A percentile compares a stretch with the other conserved stretches of the same genome.
These are phyloP conservation scores for Diplolepis rosae DNA, from an alignment of 2,888 invertebrate species.

Conservation along the genomic window DNA sequence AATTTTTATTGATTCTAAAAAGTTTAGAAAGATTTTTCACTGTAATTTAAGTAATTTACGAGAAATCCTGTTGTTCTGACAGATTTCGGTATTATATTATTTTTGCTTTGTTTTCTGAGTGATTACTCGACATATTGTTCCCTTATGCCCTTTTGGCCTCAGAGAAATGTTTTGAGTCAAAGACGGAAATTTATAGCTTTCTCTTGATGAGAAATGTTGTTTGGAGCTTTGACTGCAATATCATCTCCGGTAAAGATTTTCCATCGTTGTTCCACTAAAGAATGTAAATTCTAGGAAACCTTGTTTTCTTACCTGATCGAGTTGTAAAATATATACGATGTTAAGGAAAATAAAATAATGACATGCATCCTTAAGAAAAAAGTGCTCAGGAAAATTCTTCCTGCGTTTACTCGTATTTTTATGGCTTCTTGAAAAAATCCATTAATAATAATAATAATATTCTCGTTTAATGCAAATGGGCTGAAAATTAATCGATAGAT, in stretches of 20 bases:
- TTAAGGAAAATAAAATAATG: neutral
- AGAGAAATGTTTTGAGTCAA: constrained; percentile 2
- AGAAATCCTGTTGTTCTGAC: neutral
- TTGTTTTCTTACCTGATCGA: neutral
- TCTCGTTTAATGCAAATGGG: too few relatives aligned
- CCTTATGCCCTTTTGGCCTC: neutral
- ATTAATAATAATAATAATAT: too few relatives aligned
- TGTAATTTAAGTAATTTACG: too few relatives aligned
- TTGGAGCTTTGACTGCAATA: neutral
- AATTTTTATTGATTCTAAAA: too few relatives aligned
- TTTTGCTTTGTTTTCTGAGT: neutral
- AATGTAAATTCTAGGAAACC: neutral
- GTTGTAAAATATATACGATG: neutral
- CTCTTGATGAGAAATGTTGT: constrained; percentile 11
- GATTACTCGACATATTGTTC: constrained; percentile 12
- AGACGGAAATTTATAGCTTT: constrained; percentile 21
- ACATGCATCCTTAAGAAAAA: neutral
- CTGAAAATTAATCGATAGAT: too few relatives aligned
- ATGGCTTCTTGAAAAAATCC: too few relatives aligned
- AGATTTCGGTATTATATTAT: constrained; percentile 12
- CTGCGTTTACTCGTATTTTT: too few relatives aligned
- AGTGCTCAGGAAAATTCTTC: too few relatives aligned
- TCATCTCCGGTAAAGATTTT: neutral
- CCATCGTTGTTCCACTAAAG: neutral
- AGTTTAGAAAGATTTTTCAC: too few relatives aligned